These are phyloP conservation scores for Toxotes lorentzi DNA, from an alignment of 2,797 vertebrate genomes.

Conservation along the genomic window DNA sequence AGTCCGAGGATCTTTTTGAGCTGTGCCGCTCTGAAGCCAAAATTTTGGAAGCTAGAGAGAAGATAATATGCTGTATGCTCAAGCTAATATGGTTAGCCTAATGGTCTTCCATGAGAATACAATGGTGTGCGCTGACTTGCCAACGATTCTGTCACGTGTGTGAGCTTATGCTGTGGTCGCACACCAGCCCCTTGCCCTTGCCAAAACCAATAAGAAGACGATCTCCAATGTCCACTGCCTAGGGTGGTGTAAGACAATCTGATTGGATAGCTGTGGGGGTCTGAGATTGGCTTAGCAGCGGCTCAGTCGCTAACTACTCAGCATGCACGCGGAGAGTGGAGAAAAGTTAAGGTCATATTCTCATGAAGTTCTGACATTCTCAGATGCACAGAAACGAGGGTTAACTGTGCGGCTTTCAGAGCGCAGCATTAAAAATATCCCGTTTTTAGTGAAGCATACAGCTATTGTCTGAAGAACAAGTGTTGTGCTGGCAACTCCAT, in stretches of 20 bases:
- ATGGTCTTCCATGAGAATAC: slow-evolving; percentile 32
- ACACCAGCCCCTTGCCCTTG: slow-evolving; percentile 64
- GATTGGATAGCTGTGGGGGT: slow-evolving; percentile 77
- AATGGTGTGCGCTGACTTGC: slow-evolving; percentile 24
- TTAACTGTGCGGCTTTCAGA: slow-evolving; percentile 27
- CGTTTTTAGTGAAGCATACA: slow-evolving; percentile 59
- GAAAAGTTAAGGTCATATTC: slow-evolving; percentile 74
- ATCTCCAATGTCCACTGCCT: slow-evolving; percentile 75
- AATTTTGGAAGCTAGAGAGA: slow-evolving; percentile 1
- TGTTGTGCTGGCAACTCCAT: slow-evolving; percentile 74
- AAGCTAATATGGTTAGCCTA: slow-evolving; percentile 12
- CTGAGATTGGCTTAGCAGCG: slow-evolving; percentile 75
- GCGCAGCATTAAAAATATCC: slow-evolving; percentile 53
- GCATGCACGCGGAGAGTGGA: slow-evolving; percentile 42
- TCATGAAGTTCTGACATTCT: slow-evolving; percentile 61
- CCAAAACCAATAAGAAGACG: slow-evolving; percentile 76
- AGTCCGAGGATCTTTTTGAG: slow-evolving; percentile 13
- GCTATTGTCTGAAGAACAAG: slow-evolving; percentile 73
- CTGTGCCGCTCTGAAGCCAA: neutral
- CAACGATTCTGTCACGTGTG: slow-evolving; percentile 53
- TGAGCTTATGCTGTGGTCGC: slow-evolving; percentile 64
- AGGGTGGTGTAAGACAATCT: slow-evolving; percentile 81
- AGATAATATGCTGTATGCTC: neutral
- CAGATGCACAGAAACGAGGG: slow-evolving; percentile 39
- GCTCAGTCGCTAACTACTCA: slow-evolving; percentile 66